phyloP scores from a whole-genome alignment of 1,140 invertebrate genomes.

The Drosophila teissieri region DNA sequence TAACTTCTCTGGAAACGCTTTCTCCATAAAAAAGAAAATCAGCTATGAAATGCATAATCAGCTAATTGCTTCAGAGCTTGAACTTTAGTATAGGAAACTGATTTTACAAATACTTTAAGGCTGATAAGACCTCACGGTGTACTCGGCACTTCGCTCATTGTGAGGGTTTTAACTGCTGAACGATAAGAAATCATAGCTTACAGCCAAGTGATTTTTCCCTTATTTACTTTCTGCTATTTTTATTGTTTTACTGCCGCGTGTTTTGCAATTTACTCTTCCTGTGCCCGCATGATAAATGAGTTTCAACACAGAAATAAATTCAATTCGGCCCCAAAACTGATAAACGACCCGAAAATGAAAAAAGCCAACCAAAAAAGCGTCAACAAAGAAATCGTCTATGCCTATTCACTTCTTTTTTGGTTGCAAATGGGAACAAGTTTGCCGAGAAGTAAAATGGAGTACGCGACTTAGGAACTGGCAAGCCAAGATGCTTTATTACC shows the following conservation, averaged over 20 bases:
- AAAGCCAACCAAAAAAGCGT: slow-evolving; percentile 13
- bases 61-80: slow-evolving; percentile 21
- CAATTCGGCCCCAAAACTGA: slow-evolving; percentile 51
- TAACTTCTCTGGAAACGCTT: not conserved
- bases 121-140: slow-evolving; percentile 37
- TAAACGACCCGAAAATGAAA: slow-evolving; percentile 42
- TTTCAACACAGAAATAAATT: slow-evolving; percentile 49
- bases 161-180: slow-evolving; percentile 13
- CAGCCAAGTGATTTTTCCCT: slow-evolving; percentile 13
- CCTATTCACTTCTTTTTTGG: slow-evolving; percentile 14
- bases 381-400: slow-evolving; percentile 46
- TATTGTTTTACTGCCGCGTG: slow-evolving; percentile 47
- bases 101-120: slow-evolving; percentile 20
- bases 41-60: slow-evolving; percentile 29
- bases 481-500: slow-evolving; percentile 57
- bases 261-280: slow-evolving; percentile 58
- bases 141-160: slow-evolving; percentile 12
- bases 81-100: slow-evolving; percentile 5
- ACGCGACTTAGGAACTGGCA: slow-evolving; percentile 12
- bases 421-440: slow-evolving; percentile 54
- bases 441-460: slow-evolving; percentile 56
- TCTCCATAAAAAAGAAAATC: not conserved
- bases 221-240: slow-evolving; percentile 27
- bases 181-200: slow-evolving; percentile 36
- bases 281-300: slow-evolving; percentile 61